Evolutionary conservation across 2,888 invertebrate genomes (phyloP).

Genomic region (Torymus auratus): DNA sequence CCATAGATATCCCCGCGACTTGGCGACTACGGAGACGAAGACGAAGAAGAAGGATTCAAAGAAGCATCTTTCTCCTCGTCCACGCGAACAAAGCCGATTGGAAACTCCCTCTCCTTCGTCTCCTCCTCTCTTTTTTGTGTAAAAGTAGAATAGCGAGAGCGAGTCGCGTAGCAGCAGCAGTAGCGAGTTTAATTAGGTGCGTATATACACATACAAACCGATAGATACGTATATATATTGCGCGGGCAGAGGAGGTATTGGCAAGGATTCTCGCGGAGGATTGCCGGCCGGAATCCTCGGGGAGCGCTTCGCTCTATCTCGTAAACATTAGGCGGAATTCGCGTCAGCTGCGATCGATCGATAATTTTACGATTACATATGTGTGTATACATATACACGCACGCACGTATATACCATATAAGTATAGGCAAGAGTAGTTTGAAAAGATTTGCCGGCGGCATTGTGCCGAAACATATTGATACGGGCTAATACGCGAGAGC

Average conservation of each 20-base stretch:
- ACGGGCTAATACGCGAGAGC: neutral
- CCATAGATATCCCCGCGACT: no score
- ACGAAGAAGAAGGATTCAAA: constrained; percentile 7
- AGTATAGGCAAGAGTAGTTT: no score
- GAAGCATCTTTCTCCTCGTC: constrained; percentile 11
- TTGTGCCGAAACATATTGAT: neutral
- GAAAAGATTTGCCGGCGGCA: neutral
- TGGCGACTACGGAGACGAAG: neutral
- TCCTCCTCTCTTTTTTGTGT: neutral
- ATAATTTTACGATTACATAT: no score
- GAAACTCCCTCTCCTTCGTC: constrained; percentile 11
- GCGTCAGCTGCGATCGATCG: no score
- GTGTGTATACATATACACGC: no score
- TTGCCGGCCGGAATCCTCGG: no score
- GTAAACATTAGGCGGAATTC: no score
- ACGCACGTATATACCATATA: no score
- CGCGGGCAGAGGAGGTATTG: constrained; percentile 1
- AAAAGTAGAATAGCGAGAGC: neutral
- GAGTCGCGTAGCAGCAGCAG: constrained; percentile 5
- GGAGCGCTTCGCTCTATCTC: no score
- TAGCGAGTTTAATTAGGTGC: constrained; percentile 56
- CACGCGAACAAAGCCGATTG: constrained; percentile 43
- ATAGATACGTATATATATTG: constrained; percentile 24
- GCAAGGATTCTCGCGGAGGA: neutral
- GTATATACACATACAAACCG: constrained; percentile 37